Evolutionary conservation across 2,797 vertebrate species (phyloP).

Genomic region (Poecile montanus): DNA sequence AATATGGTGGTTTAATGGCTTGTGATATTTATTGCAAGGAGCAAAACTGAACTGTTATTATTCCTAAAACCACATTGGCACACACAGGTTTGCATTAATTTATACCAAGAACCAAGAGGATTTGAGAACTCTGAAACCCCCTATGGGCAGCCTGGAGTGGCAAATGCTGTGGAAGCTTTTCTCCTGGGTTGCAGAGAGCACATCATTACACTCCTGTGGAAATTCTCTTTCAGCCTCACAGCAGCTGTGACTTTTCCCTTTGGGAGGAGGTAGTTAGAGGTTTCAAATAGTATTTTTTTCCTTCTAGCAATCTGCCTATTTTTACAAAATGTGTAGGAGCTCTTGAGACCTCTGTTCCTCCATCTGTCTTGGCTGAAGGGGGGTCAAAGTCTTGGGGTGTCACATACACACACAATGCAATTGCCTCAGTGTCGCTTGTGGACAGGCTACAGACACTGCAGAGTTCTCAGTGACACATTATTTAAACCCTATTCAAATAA

Average conservation of each 20-base stretch:
- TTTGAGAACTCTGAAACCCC: not conserved
- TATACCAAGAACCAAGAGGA: not conserved
- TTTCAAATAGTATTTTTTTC: not conserved
- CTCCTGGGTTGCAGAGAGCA: not conserved
- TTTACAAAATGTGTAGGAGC: not conserved
- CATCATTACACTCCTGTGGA: not conserved
- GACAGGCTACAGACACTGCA: not conserved
- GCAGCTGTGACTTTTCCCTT: not conserved
- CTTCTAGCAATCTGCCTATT: not conserved
- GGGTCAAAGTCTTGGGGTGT: not conserved
- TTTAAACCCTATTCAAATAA: not conserved
- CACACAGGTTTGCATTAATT: not conserved
- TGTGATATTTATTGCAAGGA: slow-evolving; percentile 1
- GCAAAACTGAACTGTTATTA: not conserved
- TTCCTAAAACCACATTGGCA: not conserved
- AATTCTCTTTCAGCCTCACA: not conserved
- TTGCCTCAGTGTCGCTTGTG: not conserved
- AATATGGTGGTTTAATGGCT: not conserved
- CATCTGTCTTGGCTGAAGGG: not conserved
- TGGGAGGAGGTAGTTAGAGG: not conserved
- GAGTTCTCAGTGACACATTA: not conserved
- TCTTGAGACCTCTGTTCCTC: not conserved
- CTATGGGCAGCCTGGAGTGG: not conserved
- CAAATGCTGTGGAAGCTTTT: not conserved
- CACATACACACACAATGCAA: not conserved